Conservation (phyloP, 30 jellyfish, hydroid and myxozoan genomes). For the Turritopsis dohrnii region DNA sequence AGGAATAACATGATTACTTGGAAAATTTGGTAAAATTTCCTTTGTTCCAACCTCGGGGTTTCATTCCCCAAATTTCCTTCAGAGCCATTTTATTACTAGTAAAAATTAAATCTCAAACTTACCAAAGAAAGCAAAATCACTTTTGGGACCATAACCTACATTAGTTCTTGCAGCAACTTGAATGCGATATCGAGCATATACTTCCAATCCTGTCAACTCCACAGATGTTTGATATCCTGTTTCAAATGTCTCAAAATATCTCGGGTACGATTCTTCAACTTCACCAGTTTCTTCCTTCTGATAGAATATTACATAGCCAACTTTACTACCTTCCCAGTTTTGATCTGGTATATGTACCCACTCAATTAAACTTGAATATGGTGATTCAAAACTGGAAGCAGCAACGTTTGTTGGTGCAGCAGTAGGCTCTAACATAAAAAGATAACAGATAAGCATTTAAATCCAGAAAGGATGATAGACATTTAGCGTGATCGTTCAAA, state of each 20-base stretch:
- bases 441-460: neutral
- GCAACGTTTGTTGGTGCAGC: neutral
- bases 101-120: neutral
- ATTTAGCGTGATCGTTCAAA: too few species aligned
- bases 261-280: neutral
- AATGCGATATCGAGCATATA: neutral
- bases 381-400: constrained; percentile 14
- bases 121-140: neutral
- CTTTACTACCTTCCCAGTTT: neutral
- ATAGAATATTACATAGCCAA: neutral
- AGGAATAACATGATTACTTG: too few species aligned
- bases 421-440: neutral
- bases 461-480: neutral
- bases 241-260: neutral
- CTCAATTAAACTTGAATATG: constrained; percentile 2
- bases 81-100: too few species aligned
- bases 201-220: constrained; percentile 12
- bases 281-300: neutral
- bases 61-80: too few species aligned
- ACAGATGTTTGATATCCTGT: neutral
- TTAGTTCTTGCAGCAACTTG: constrained; percentile 9
- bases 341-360: neutral
- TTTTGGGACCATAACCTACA: neutral
- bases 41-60: too few species aligned
- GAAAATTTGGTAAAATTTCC: too few species aligned